Percentiles rank a stretch among this genome's conserved stretches.
Conservation (phyloP, 2,797 vertebrate genomes). For the Helostoma temminkii region DNA sequence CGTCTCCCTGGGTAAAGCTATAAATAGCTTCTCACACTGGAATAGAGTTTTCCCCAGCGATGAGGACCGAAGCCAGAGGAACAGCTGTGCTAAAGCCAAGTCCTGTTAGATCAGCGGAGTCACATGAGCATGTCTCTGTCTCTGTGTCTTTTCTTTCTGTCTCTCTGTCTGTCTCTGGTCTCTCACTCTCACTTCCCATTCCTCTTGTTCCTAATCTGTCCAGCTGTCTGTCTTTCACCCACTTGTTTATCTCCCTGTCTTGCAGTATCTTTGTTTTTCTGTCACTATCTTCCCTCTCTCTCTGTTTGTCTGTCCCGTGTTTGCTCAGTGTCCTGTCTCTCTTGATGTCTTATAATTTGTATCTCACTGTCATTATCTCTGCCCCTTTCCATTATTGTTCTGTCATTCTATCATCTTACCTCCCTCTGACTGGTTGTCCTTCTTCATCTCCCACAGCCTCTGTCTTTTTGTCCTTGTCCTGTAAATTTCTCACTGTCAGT, state of each 20-base stretch:
- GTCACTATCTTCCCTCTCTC: constrained; percentile 3
- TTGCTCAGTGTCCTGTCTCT: constrained; percentile 39
- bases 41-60: constrained; percentile 84
- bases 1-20: constrained; percentile 78
- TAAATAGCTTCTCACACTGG: constrained; percentile 81
- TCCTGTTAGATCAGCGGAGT: constrained; percentile 79
- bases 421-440: constrained; percentile 36
- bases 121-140: constrained; percentile 65
- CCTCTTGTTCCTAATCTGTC: constrained; percentile 45
- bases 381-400: constrained; percentile 29
- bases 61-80: constrained; percentile 78
- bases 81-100: constrained; percentile 86
- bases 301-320: constrained; percentile 14
- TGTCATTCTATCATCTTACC: constrained; percentile 29
- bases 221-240: constrained; percentile 29
- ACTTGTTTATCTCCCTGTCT: constrained; percentile 46
- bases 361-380: constrained; percentile 46
- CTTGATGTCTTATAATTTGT: constrained; percentile 48
- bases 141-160: constrained; percentile 43
- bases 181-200: constrained; percentile 34
- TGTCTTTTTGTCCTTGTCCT: constrained; percentile 47
- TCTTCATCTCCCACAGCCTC: constrained; percentile 16
- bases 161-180: constrained; percentile 16
- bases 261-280: constrained; percentile 36
- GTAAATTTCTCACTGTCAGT: constrained; percentile 45